A percentile compares a stretch with the other conserved stretches of the same genome.
These are phyloP conservation scores for Crenuchus spilurus DNA, from an alignment of 2,797 vertebrate species.

Conservation along the genomic window DNA sequence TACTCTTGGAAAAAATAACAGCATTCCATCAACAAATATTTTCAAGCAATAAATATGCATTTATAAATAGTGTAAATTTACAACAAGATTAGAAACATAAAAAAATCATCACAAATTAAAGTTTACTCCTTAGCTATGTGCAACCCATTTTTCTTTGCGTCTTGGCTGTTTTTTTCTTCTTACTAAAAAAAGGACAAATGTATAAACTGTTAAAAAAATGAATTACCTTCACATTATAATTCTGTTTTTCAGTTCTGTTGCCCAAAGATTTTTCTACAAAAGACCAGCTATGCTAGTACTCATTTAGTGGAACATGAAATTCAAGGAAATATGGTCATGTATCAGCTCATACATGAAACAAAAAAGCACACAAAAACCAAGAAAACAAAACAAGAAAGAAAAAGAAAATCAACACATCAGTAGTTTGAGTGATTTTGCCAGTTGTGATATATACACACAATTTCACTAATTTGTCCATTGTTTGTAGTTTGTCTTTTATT, in stretches of 20 bases:
- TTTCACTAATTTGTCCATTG: constrained; percentile 64
- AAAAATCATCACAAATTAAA: constrained; percentile 95
- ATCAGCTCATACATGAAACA: constrained; percentile 79
- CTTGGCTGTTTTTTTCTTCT: constrained; percentile 84
- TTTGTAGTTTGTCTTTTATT: constrained; percentile 68
- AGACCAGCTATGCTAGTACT: constrained; percentile 89
- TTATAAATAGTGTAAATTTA: constrained; percentile 99
- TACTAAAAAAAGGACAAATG: constrained; percentile 76
- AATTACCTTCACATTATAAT: constrained; percentile 90
- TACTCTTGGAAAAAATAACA: constrained; percentile 98
- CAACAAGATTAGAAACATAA: constrained; percentile 98
- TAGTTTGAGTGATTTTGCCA: constrained; percentile 94
- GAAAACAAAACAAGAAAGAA: constrained; percentile 85
- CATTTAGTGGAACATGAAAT: constrained; percentile 68
- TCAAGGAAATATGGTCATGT: constrained; percentile 68
- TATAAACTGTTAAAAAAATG: constrained; percentile 80
- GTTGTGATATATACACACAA: constrained; percentile 94
- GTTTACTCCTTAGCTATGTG: constrained; percentile 97
- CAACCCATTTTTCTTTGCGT: constrained; percentile 97
- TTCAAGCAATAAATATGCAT: constrained; percentile 99
- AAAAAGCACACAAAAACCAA: constrained; percentile 75
- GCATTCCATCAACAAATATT: constrained; percentile 99
- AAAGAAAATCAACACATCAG: constrained; percentile 84
- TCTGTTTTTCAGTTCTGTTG: constrained; percentile 72
- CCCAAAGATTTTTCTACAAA: constrained; percentile 87